Conservation (phyloP, 1,140 invertebrate genomes). For the Heliconius nattereri region DNA sequence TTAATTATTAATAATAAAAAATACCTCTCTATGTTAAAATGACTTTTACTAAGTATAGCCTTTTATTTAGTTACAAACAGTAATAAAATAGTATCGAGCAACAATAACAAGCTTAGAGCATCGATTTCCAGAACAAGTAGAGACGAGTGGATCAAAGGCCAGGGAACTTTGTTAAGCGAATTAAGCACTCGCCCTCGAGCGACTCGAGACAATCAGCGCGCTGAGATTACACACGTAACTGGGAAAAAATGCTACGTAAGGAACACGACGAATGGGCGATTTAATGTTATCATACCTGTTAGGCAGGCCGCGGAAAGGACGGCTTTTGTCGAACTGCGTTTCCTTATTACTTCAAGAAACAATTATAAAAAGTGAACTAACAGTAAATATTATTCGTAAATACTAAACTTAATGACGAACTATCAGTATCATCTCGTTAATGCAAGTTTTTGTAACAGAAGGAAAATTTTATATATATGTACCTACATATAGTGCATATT, state of each 20-base stretch:
- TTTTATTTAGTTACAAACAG: neutral
- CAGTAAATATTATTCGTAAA: too few species aligned
- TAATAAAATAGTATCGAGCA: constrained; percentile 1
- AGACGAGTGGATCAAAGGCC: neutral
- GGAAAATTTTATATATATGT: too few species aligned
- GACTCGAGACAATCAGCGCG: constrained; percentile 19
- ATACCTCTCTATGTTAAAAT: neutral
- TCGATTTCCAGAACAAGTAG: neutral
- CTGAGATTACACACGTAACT: constrained; percentile 25
- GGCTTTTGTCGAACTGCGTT: neutral
- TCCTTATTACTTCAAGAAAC: neutral
- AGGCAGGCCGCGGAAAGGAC: neutral
- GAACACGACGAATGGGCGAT: constrained; percentile 14
- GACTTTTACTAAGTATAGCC: neutral
- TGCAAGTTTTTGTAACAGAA: too few species aligned
- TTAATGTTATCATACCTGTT: constrained; percentile 6
- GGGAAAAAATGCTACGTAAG: constrained; percentile 20
- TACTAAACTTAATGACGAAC: too few species aligned
- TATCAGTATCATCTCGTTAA: too few species aligned
- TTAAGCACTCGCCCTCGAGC: constrained; percentile 10
- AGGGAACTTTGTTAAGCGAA: neutral
- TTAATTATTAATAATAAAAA: too few species aligned
- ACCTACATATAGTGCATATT: too few species aligned
- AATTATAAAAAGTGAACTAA: too few species aligned
- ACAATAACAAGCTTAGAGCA: neutral